Conservation (phyloP, 2,113 vertebrate species). For the Hippocampus comes region DNA sequence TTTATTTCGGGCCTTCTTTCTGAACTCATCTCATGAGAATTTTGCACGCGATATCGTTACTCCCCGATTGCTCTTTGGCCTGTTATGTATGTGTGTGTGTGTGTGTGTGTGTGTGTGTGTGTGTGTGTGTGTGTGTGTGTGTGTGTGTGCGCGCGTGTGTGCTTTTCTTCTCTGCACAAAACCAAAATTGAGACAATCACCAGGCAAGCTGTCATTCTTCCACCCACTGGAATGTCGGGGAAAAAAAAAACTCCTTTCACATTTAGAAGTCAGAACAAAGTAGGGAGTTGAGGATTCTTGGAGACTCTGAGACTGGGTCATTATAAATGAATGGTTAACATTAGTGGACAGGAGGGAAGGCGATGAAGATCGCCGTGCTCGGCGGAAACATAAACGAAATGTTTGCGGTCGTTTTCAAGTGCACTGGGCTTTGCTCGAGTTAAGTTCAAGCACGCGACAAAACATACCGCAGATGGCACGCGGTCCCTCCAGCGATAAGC, state of each 20-base stretch:
- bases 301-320: background rate
- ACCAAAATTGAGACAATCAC: conserved; percentile 58
- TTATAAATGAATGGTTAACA: background rate
- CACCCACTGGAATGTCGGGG: conserved; percentile 58
- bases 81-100: background rate
- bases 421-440: background rate
- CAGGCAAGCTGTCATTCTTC: conserved; percentile 65
- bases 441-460: background rate
- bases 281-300: background rate
- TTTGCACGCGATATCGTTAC: conserved; percentile 32
- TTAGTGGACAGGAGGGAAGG: background rate
- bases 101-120: background rate
- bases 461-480: background rate
- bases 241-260: conserved; percentile 30
- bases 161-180: conserved; percentile 36
- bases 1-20: conserved; percentile 1
- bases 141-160: conserved; percentile 6
- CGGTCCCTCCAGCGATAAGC: background rate
- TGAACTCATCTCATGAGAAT: conserved; percentile 26
- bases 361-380: background rate
- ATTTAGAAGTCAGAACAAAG: conserved; percentile 22
- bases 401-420: background rate
- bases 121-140: background rate
- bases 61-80: conserved; percentile 54
- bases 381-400: background rate